Base-by-base conservation (phyloP, 2,888 invertebrate genomes). In the Aplocera efformata region DNA sequence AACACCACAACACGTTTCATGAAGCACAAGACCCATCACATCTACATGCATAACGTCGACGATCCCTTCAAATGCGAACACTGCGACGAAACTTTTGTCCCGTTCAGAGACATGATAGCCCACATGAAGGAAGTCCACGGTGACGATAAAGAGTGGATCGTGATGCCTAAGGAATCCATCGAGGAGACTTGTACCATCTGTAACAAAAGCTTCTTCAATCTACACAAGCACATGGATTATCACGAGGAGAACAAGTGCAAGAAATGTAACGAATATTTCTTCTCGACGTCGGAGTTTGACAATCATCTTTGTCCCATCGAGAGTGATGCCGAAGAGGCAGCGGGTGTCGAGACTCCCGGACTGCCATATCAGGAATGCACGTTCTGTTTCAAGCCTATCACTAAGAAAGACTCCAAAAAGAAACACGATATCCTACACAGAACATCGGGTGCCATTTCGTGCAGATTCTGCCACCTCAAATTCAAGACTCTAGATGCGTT, bases 11-110 rank as follows among this genome's bases (percentile, higher is more conserved):
- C 88, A 1, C 54, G 77, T 0, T 85, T 85, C 53, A 76, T 85
- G 9, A 82, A 89, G 48, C 91, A 91, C 53, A 88, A 90, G 66
- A 85, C 77, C 24, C 83, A 86, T 42, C 89, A 79, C 65, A 82
- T 78, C 53, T 53, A 66, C 30, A 83, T 72, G 60, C 72, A 69
- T 30, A 86, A 79, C 53, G 80, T 67, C 36, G 90, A 83, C 35
- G 86, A 79, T 45, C 90, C 77, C 13, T 79, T 68, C 6, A 85
- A 76, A 53, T 90, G 76, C 65, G 89, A 82, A 63, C 88, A 79
- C 61, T 89, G 89, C 63, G 90, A 90, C 53, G 88, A 90, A 49
- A 89, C 84, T 0, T 90, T 90, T 46, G 80, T 90, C 10, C 83
- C 88, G 10, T 88, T 89, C 67, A 76, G 80, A 51, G 90, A 86